phyloP scores from a whole-genome alignment of 2,113 vertebrate species.

The Bombycilla garrulus region DNA sequence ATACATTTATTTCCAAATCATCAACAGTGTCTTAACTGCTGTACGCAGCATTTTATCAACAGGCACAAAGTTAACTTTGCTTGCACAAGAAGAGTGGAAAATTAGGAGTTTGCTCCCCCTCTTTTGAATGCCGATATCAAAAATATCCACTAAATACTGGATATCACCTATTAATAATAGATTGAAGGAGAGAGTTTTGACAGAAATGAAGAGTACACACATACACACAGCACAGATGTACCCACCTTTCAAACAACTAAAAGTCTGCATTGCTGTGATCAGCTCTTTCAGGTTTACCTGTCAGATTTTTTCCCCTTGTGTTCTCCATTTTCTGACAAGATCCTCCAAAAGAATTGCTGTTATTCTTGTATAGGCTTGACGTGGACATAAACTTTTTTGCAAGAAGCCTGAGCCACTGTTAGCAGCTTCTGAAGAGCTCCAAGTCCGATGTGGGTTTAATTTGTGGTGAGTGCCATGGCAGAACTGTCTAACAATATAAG shows the following conservation, averaged over 20 bases:
- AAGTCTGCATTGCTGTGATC: background rate
- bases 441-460: slow-evolving; percentile 73
- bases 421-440: slow-evolving; percentile 40
- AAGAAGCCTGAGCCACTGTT: background rate
- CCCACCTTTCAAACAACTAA: background rate
- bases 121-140: background rate
- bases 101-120: background rate
- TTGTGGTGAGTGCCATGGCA: slow-evolving; percentile 82
- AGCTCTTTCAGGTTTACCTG: background rate
- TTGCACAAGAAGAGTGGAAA: background rate
- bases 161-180: background rate
- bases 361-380: background rate
- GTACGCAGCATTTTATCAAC: background rate
- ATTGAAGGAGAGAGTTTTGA: background rate
- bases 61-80: background rate
- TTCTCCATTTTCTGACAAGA: background rate
- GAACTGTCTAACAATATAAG: slow-evolving; percentile 83
- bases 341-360: background rate
- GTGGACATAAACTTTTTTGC: slow-evolving; percentile 26
- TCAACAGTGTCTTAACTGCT: background rate
- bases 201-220: background rate
- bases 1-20: background rate
- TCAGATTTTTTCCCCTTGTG: background rate
- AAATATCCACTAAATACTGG: background rate
- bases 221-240: background rate